Evolutionary conservation across 2,797 vertebrate genomes (phyloP).

Genomic region (Pangasius mekongensis): DNA sequence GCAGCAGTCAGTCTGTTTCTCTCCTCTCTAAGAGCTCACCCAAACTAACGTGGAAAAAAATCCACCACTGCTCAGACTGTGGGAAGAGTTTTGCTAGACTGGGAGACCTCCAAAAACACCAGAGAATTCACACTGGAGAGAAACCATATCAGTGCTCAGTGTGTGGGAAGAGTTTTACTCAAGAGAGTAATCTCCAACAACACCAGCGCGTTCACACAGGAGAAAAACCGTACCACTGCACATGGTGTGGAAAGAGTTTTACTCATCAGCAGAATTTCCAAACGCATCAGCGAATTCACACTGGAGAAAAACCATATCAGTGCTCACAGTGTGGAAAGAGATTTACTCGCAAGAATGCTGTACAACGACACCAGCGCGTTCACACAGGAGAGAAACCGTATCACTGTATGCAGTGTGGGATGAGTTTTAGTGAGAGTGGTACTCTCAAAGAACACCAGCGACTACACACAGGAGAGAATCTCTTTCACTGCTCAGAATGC

Average conservation of each 20-base stretch:
- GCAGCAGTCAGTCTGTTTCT: background rate
- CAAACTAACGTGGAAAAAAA: constrained; percentile 3
- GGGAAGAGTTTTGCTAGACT: constrained; percentile 40
- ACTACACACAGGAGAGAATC: constrained; percentile 33
- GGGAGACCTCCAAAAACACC: constrained; percentile 24
- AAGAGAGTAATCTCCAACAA: constrained; percentile 37
- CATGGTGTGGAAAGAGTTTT: constrained; percentile 24
- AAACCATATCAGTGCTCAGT: constrained; percentile 20
- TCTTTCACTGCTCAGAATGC: constrained; percentile 11
- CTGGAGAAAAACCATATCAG: constrained; percentile 30
- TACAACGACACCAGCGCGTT: constrained; percentile 38
- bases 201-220: constrained; percentile 22
- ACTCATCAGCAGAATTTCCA: constrained; percentile 36
- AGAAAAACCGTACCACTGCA: constrained; percentile 11
- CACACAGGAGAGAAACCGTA: constrained; percentile 40
- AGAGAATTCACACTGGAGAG: constrained; percentile 35
- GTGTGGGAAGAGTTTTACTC: constrained; percentile 35
- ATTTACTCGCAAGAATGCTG: constrained; percentile 31
- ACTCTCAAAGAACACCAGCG: constrained; percentile 34
- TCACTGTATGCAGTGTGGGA: constrained; percentile 19
- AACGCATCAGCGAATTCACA: constrained; percentile 35
- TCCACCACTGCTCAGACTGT: constrained; percentile 23
- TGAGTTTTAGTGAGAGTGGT: constrained; percentile 14
- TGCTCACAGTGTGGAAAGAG: constrained; percentile 35
- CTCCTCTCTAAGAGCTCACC: background rate